Evolutionary conservation across 2,797 vertebrate species (phyloP), one percentile per base, ranked within the genome.

Genomic region (Anguilla pacifica): DNA sequence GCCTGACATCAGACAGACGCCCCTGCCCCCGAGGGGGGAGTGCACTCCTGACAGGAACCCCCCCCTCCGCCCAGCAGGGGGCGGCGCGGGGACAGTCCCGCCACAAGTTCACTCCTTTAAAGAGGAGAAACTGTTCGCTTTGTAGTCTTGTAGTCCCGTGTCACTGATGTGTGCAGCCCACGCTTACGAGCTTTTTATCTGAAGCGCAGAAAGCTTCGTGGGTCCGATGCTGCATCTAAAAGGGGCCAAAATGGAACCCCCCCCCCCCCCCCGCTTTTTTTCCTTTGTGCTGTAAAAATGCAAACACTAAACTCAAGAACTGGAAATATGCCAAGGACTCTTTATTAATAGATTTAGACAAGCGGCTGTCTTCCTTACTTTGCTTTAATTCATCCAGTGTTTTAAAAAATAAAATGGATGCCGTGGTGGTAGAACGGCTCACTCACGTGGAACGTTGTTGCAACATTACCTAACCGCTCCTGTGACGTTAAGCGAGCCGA

Each of bases 1-100:
- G 93, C 91, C 94, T 92, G 89, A 91, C 91, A 90, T 92, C 89
- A 94, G 92, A 94, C 94, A 95, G 95, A 95, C 95, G 92, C 92
- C 90, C 93, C 72, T 91, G 92, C 91, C 92, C 81, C 61, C 13
- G 88, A 92, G 35, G 35, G 35, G 86, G 85, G 88, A 85, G 85
- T 82, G 77, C 88, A 89, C 88, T 91, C 90, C 89, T 83, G 83
- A 53, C 72, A 79, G 46, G 17, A 28, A 46, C 61, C 31, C 84
- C 57, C 31, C 6, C 28, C 85, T 10, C 22, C 22, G 5, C 93
- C 93, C 93, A 90, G 91, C 90, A 91, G 93, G 94, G 92, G 93
- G 92, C 91, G 90, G 92, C 77, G 88, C 91, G 92, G 86, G 92
- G 91, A 83, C 6, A 59, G 89, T 89, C 28, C 35, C 19, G 70